phyloP scores from a whole-genome alignment of 2,113 vertebrate species.

The Eonycteris spelaea region DNA sequence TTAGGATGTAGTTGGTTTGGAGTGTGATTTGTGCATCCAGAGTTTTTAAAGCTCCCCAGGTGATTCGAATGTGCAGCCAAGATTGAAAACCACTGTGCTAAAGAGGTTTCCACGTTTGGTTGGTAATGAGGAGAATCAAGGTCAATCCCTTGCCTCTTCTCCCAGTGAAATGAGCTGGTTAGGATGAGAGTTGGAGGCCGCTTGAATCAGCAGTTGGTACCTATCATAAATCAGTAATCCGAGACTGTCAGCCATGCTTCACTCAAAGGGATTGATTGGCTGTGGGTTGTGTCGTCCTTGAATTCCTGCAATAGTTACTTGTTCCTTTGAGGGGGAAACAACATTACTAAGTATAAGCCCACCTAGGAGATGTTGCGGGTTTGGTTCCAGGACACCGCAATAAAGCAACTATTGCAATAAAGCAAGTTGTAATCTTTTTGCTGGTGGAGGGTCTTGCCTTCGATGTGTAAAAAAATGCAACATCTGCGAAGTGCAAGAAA shows the following conservation, averaged over 20 bases:
- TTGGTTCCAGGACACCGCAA: not conserved
- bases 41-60: conserved; percentile 2
- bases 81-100: not conserved
- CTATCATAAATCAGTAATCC: not conserved
- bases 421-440: not conserved
- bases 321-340: not conserved
- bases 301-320: not conserved
- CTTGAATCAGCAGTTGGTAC: not conserved
- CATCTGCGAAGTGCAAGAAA: not conserved
- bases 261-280: not conserved
- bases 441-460: not conserved
- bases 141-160: not conserved
- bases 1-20: not conserved
- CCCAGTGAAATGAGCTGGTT: not conserved
- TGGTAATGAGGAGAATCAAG: not conserved
- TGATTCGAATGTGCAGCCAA: not conserved
- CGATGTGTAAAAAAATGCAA: not conserved
- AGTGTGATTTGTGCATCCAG: not conserved
- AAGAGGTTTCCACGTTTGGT: not conserved
- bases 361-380: not conserved
- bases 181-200: not conserved
- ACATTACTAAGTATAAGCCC: not conserved
- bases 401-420: not conserved
- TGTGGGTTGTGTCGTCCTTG: conserved; percentile 18
- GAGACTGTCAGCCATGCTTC: not conserved